phyloP scores from a whole-genome alignment of 2,888 invertebrate genomes.

The Ornithoptera priamus region DNA sequence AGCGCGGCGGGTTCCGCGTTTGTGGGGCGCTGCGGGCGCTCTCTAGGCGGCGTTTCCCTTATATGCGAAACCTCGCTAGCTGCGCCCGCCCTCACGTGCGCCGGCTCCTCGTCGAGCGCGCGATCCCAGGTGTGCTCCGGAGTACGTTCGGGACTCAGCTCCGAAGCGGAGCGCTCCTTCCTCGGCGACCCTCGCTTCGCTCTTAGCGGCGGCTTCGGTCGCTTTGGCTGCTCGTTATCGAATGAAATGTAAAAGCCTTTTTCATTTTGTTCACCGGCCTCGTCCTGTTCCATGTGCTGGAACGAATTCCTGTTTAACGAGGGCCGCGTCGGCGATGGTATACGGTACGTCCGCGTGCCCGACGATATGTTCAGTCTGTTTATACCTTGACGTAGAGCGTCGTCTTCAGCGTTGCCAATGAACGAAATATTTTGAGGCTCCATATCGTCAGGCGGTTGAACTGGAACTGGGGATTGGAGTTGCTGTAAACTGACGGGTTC shows the following conservation, averaged over 20 bases:
- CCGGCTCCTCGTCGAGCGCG: slow-evolving; percentile 30
- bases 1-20: slow-evolving; percentile 64
- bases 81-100: slow-evolving; percentile 41
- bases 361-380: slow-evolving; percentile 91
- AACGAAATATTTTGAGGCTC: slow-evolving; percentile 96
- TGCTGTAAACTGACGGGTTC: slow-evolving; percentile 77
- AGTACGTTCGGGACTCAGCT: slow-evolving; percentile 56
- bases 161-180: slow-evolving; percentile 79
- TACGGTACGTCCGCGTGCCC: slow-evolving; percentile 92
- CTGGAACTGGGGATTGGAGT: slow-evolving; percentile 81
- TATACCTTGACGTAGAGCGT: slow-evolving; percentile 82
- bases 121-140: slow-evolving; percentile 46
- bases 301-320: slow-evolving; percentile 85
- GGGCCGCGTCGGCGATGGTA: slow-evolving; percentile 92
- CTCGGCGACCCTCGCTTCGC: slow-evolving; percentile 87
- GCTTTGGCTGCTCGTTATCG: slow-evolving; percentile 91
- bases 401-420: slow-evolving; percentile 85
- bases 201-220: slow-evolving; percentile 92
- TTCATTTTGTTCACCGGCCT: slow-evolving; percentile 76
- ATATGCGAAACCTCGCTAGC: slow-evolving; percentile 36
- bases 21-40: slow-evolving; percentile 43
- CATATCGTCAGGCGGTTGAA: slow-evolving; percentile 90
- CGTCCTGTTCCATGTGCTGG: slow-evolving; percentile 73
- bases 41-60: slow-evolving; percentile 50
- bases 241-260: slow-evolving; percentile 97